Conservation (phyloP, 2,797 vertebrate species). For the Mionectes olivaceus region DNA sequence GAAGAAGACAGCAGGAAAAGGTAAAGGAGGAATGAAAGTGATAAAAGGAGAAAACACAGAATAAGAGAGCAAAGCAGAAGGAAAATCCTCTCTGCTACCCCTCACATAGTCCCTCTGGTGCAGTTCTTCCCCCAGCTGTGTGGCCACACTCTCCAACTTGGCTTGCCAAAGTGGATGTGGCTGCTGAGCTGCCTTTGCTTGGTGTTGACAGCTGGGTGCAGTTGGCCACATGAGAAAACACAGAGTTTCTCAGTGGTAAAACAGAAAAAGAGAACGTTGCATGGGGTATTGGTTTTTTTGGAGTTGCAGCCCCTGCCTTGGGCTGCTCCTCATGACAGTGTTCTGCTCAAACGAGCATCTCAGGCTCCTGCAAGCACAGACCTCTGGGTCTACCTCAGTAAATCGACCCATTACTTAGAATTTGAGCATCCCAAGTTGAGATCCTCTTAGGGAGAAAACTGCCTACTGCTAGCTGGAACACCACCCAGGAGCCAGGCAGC, state of each 20-base stretch:
- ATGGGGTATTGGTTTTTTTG: neutral
- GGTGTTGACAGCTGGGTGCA: neutral
- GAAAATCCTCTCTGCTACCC: neutral
- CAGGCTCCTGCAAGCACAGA: neutral
- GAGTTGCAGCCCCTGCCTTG: neutral
- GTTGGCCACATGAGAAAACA: neutral
- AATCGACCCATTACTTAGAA: neutral
- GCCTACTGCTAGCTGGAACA: neutral
- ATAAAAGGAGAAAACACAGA: neutral
- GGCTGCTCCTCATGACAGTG: neutral
- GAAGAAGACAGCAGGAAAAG: neutral
- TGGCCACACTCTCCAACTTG: neutral
- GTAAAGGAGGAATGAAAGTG: neutral
- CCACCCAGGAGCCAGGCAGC: neutral
- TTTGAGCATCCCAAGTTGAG: neutral
- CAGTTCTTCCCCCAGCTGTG: neutral
- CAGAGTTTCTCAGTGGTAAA: neutral
- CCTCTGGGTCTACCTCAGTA: neutral
- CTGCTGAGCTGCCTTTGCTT: rapidly evolving
- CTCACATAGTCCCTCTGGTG: neutral
- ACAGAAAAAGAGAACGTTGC: neutral
- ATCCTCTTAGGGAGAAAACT: neutral
- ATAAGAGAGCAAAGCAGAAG: neutral
- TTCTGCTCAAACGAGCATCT: neutral
- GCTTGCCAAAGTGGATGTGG: rapidly evolving